phyloP scores from a whole-genome alignment of 1,140 invertebrate genomes.

The Oedothorax gibbosus region DNA sequence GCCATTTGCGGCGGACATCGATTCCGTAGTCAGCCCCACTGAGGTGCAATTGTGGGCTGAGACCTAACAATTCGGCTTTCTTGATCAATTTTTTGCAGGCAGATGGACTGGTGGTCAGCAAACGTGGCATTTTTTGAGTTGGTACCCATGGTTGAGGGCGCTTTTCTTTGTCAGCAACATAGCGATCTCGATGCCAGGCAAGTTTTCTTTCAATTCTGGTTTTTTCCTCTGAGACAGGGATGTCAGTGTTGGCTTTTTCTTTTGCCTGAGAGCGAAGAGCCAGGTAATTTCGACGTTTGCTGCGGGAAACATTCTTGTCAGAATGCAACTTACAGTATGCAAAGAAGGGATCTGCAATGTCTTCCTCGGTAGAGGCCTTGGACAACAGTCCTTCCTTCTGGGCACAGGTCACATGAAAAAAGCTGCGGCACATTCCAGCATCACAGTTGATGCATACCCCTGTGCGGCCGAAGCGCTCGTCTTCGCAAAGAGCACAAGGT shows the following conservation, averaged over 20 bases:
- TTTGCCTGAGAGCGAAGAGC: conserved; percentile 86
- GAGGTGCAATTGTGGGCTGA: conserved; percentile 72
- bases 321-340: conserved; percentile 87
- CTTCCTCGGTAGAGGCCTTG: conserved; percentile 90
- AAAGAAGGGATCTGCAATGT: conserved; percentile 96
- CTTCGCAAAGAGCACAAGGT: conserved; percentile 86
- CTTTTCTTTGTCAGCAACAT: conserved; percentile 74
- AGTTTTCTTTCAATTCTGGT: conserved; percentile 70
- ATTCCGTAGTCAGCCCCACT: conserved; percentile 75
- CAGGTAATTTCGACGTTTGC: conserved; percentile 84
- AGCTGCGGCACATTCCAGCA: conserved; percentile 96
- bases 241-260: conserved; percentile 67
- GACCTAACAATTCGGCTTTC: conserved; percentile 92
- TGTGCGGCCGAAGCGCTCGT: conserved; percentile 85
- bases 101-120: conserved; percentile 89
- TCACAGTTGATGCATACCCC: conserved; percentile 97
- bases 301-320: conserved; percentile 68
- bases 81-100: conserved; percentile 84
- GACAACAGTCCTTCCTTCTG: conserved; percentile 92
- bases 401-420: conserved; percentile 98
- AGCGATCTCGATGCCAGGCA: conserved; percentile 70
- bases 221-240: conserved; percentile 66
- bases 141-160: conserved; percentile 81
- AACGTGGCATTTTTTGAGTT: conserved; percentile 89
- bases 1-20: conserved; percentile 92